Conservation (phyloP, 2,113 vertebrate genomes). For the Halichoerus grypus region DNA sequence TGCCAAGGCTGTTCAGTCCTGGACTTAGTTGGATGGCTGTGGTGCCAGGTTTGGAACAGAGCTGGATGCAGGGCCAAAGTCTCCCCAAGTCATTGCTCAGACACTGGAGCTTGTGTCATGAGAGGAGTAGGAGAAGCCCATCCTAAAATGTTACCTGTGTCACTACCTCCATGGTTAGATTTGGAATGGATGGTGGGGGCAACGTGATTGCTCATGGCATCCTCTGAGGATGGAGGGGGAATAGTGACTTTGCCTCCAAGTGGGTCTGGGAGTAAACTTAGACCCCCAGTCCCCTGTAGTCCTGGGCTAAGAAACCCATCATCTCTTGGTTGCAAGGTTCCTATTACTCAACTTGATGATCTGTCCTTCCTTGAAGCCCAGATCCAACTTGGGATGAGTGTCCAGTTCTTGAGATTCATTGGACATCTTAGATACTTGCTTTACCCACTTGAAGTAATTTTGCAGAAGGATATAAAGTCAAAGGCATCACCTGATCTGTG, state of each 20-base stretch:
- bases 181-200: slow-evolving; percentile 81
- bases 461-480: slow-evolving; percentile 94
- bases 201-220: slow-evolving; percentile 84
- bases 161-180: slow-evolving; percentile 82
- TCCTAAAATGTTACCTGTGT: slow-evolving; percentile 82
- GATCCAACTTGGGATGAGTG: slow-evolving; percentile 90
- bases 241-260: slow-evolving; percentile 89
- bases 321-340: slow-evolving; percentile 91
- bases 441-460: slow-evolving; percentile 96
- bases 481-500: slow-evolving; percentile 92
- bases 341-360: slow-evolving; percentile 95
- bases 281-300: slow-evolving; percentile 86
- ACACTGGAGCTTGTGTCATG: slow-evolving; percentile 56
- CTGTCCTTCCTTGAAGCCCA: slow-evolving; percentile 95
- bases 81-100: slow-evolving; percentile 88
- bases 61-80: slow-evolving; percentile 90
- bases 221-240: slow-evolving; percentile 86
- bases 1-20: slow-evolving; percentile 87
- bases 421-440: slow-evolving; percentile 91
- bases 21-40: slow-evolving; percentile 89
- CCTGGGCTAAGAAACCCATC: slow-evolving; percentile 87
- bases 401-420: slow-evolving; percentile 90
- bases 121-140: slow-evolving; percentile 79
- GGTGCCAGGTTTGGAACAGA: slow-evolving; percentile 84
- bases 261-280: slow-evolving; percentile 90